Evolutionary conservation across 1,140 invertebrate genomes (phyloP).

Genomic region (Fopius arisanus): DNA sequence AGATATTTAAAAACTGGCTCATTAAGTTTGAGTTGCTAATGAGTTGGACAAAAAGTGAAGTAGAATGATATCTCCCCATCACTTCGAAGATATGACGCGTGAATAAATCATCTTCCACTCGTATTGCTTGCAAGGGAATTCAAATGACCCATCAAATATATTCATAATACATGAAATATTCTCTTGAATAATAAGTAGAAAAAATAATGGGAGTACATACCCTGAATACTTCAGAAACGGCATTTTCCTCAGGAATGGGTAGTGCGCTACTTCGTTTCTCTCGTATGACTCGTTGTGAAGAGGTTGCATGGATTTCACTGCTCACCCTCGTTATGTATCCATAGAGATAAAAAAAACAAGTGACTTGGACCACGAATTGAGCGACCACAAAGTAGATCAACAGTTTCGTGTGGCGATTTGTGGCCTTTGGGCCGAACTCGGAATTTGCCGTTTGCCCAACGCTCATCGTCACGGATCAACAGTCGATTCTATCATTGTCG

Average conservation of each 20-base stretch:
- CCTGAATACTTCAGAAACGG: conserved; percentile 49
- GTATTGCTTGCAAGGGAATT: too few relatives aligned
- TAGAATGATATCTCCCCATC: too few relatives aligned
- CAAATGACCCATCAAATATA: too few relatives aligned
- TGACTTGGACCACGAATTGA: conserved; percentile 49
- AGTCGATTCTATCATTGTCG: conserved; percentile 1
- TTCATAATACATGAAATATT: background rate
- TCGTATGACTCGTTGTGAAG: conserved; percentile 32
- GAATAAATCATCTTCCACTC: too few relatives aligned
- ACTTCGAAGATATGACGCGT: too few relatives aligned
- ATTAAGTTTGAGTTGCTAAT: too few relatives aligned
- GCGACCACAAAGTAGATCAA: conserved; percentile 50
- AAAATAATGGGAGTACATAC: conserved; percentile 36
- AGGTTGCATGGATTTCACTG: conserved; percentile 31
- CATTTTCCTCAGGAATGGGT: conserved; percentile 49
- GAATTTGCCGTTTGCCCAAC: conserved; percentile 21
- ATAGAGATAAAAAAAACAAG: conserved; percentile 50
- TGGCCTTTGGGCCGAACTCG: conserved; percentile 21
- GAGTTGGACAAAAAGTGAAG: too few relatives aligned
- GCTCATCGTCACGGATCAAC: conserved; percentile 28
- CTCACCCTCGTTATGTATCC: conserved; percentile 45
- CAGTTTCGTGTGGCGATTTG: conserved; percentile 40
- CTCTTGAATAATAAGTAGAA: background rate
- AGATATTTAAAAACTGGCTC: too few relatives aligned
- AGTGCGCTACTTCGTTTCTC: conserved; percentile 48